Conservation (phyloP, 2,113 vertebrate genomes). For the Antigone vipio region DNA sequence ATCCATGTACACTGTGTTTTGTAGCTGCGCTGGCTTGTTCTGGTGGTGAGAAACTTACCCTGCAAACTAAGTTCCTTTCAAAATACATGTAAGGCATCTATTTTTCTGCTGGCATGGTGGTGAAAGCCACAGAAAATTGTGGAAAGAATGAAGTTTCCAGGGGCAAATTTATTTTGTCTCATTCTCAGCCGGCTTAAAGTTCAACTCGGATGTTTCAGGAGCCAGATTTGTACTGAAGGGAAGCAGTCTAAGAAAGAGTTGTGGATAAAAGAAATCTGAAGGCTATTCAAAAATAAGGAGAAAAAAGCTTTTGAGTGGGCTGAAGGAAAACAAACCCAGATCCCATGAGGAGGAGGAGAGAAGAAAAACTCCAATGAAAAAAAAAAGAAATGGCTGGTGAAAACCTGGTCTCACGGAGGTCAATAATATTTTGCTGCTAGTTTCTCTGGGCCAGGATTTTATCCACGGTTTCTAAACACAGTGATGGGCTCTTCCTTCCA, state of each 20-base stretch:
- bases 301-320: neutral
- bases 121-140: slow-evolving; percentile 38
- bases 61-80: neutral
- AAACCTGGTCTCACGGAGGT: neutral
- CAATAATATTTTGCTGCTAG: neutral
- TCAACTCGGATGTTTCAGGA: slow-evolving; percentile 6
- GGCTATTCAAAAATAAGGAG: neutral
- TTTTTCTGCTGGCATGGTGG: slow-evolving; percentile 1
- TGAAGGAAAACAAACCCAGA: slow-evolving; percentile 42
- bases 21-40: neutral
- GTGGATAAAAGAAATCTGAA: slow-evolving; percentile 35
- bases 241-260: slow-evolving; percentile 25
- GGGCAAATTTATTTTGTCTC: slow-evolving; percentile 44
- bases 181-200: neutral
- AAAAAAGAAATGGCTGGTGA: neutral
- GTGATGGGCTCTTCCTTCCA: neutral
- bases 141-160: slow-evolving; percentile 52
- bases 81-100: slow-evolving; percentile 2
- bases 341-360: slow-evolving; percentile 5
- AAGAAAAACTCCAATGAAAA: neutral
- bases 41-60: neutral
- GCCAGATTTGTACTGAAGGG: neutral
- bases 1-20: neutral
- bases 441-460: neutral
- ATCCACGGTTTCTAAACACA: neutral